A percentile compares a stretch with the other conserved stretches of the same genome.
These are phyloP conservation scores for Cricetomys ansorgei DNA, from an alignment of 2,113 vertebrate species.

Conservation along the genomic window DNA sequence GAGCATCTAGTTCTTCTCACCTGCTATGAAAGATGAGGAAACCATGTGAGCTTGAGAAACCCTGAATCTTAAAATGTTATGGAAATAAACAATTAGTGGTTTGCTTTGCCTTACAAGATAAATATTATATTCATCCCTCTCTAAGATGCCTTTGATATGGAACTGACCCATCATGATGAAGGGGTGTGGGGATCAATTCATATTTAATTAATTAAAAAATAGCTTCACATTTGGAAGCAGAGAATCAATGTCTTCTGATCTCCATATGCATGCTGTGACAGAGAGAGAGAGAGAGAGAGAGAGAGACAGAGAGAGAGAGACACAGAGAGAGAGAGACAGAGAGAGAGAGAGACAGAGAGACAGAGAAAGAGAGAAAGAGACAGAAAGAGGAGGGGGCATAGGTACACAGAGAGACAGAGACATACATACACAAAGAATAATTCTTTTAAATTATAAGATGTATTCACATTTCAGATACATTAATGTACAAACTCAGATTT, in stretches of 20 bases:
- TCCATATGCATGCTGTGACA: not conserved
- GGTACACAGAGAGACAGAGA: not conserved
- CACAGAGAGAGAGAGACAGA: not conserved
- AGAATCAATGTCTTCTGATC: not conserved
- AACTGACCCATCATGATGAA: not conserved
- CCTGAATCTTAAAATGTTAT: not conserved
- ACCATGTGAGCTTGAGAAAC: not conserved
- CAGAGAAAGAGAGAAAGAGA: not conserved
- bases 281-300: not conserved
- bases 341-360: not conserved
- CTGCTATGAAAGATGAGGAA: not conserved
- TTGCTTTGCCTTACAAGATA: not conserved
- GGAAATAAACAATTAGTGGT: not conserved
- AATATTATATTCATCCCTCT: not conserved
- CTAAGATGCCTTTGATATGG: not conserved
- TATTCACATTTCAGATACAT: not conserved
- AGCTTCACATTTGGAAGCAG: not conserved
- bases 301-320: not conserved
- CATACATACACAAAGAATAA: not conserved
- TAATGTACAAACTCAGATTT: not conserved
- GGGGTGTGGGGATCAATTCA: accelerated
- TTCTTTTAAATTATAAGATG: not conserved
- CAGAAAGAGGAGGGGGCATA: no score
- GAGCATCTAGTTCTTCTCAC: no score
- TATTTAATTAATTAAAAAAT: not conserved